These are phyloP conservation scores for Carposina sasakii DNA, from an alignment of 1,140 invertebrate genomes.

Conservation along the genomic window DNA sequence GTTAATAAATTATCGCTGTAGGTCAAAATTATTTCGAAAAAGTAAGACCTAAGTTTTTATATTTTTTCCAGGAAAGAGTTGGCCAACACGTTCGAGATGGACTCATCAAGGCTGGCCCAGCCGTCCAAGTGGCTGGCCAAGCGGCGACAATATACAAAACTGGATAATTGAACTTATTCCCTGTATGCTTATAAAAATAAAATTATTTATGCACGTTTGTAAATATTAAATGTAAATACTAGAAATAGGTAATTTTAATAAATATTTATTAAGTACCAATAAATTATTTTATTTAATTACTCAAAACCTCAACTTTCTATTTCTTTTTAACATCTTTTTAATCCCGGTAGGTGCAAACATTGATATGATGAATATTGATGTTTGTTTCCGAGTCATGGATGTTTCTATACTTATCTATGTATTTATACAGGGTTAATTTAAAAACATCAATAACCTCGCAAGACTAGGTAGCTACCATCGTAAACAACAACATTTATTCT, in stretches of 20 bases:
- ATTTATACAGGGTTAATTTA: too few relatives aligned
- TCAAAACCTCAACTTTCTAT: too few relatives aligned
- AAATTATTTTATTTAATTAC: neutral
- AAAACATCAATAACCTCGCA: too few relatives aligned
- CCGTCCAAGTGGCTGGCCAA: constrained; percentile 32
- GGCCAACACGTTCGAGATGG: constrained; percentile 40
- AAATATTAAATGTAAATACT: neutral
- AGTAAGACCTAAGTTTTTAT: constrained; percentile 5
- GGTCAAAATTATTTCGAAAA: too few relatives aligned
- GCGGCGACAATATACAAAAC: constrained; percentile 21
- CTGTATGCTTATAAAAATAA: neutral
- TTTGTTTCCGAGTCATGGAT: too few relatives aligned
- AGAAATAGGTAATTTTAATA: neutral
- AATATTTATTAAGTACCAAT: neutral
- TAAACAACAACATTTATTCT: too few relatives aligned
- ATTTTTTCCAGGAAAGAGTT: constrained; percentile 35
- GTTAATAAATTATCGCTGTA: too few relatives aligned
- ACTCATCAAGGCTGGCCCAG: constrained; percentile 43
- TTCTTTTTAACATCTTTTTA: too few relatives aligned
- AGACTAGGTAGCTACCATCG: too few relatives aligned
- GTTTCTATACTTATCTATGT: too few relatives aligned
- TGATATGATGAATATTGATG: too few relatives aligned
- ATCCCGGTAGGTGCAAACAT: too few relatives aligned
- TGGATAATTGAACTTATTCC: constrained; percentile 1
- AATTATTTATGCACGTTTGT: neutral